phyloP scores from a whole-genome alignment of 2,113 vertebrate genomes.

The Mormyrus iriodes region DNA sequence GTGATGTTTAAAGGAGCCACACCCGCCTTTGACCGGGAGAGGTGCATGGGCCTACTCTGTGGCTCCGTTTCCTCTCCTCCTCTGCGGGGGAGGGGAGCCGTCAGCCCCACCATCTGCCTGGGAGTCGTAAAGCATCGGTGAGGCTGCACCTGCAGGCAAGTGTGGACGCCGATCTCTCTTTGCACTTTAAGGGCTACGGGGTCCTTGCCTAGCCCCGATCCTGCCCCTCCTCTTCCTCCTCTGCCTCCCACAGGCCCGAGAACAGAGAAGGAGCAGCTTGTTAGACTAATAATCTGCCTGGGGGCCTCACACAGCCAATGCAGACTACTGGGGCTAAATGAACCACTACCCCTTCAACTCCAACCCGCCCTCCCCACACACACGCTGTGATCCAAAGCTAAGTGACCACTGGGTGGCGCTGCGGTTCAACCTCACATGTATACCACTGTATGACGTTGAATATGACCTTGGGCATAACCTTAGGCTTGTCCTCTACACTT shows the following conservation, averaged over 20 bases:
- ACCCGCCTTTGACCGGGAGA: neutral
- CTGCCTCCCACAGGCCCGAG: neutral
- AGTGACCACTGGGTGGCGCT: neutral
- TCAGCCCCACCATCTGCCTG: neutral
- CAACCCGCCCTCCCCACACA: neutral
- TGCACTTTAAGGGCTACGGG: neutral
- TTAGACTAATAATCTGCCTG: neutral
- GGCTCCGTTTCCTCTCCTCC: neutral
- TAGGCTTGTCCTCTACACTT: neutral
- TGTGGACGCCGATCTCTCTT: neutral
- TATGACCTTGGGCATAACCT: neutral
- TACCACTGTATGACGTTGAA: neutral
- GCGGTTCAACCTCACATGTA: neutral
- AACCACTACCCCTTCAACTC: neutral
- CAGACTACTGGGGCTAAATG: neutral
- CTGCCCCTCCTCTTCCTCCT: neutral
- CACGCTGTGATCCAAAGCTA: neutral
- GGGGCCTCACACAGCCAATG: neutral
- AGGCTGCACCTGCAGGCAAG: neutral
- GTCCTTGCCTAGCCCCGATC: neutral
- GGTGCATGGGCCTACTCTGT: neutral
- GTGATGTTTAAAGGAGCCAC: neutral
- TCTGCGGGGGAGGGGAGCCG: neutral
- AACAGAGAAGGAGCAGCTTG: neutral
- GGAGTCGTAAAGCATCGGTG: neutral